Base-by-base conservation (phyloP, 2,888 invertebrate species). In the Pristionchus maxplancki region DNA sequence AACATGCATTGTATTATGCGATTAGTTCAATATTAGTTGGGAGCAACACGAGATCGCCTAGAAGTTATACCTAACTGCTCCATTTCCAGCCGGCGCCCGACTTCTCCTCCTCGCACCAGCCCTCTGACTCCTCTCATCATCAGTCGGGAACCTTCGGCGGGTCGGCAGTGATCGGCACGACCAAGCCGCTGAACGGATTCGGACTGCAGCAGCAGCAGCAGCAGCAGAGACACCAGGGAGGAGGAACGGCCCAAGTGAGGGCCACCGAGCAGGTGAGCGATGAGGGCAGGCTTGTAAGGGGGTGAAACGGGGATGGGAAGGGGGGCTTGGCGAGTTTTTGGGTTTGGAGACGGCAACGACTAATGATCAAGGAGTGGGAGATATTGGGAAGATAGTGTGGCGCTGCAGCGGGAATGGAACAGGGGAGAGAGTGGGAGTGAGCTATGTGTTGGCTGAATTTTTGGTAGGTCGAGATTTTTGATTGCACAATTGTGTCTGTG, bases 211-310 rank as follows among this genome's bases (percentile, higher is more conserved):
- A 58, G 58, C 58, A 8, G 5, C 58, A 24, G 58, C 58, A 78
- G 78, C n/a, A 48, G 44, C 11, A 48, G 48, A 74, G 71, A 37
- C n/a, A 17, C 1, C 20, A 74, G 20, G 78, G 78, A 78, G 78
- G 78, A 44, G 78, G n/a, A 17, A 78, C 78, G 13, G 78, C 78
- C n/a, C 78, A 78, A 44, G 44, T 78, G 2, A 78, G 28, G 28
- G 78, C 44, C 0, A 78, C 44, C 1, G 78, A 78, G 13, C 40
- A n/a, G 78, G 78, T 78, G 24, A 28, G 28, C 15, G 20, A 48
- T 48, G 8, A 58, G 64, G 1, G 64, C 3, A 11, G 11, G 62
- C 3, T 17, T 4, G n/a, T 13, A 64, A 28, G 64, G 28, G 28
- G 28, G 28, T 1, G 64, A 13, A 50, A 1, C 20, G 5, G 20